Evolutionary conservation across 2,797 vertebrate species (phyloP), one percentile per base, ranked within the genome.

Genomic region (Argentina silus): DNA sequence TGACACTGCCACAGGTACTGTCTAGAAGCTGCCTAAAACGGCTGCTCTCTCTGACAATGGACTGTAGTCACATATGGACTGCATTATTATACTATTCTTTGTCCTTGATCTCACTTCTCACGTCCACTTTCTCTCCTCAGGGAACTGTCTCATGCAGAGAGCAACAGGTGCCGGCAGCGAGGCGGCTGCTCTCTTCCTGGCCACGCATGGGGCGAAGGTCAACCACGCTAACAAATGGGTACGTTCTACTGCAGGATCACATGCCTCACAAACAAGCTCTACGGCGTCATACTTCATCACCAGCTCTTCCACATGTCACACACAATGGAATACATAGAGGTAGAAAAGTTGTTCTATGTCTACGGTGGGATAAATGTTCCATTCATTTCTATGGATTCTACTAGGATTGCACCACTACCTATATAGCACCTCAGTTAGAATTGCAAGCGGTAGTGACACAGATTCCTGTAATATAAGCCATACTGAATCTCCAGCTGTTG

Each of bases 201-300:
- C 96, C 76, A 96, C 96, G 57, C 97, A 95, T 0, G 96, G 96
- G 77, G 97, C 97, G 85, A 95, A 96, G 76, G 97, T 98, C 86
- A 98, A 99, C 87, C 96, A 98, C 85, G 91, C 93, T 84, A 99
- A 99, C 91, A 97, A 96, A 94, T 93, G 92, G 97, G 98, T 99
- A 86, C 79, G 42, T 36, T 12, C n/a, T n/a, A 8, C 51, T 67
- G 67, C 21, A 56, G 7, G 53, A n/a, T 53, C 68, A 48, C 47
- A 51, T 42, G 27, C n/a, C 14, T 9, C 50, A 10, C 6, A n/a
- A 12, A 42, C 15, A 43, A 3, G 11, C 6, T 27, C 21, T 6
- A 55, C 19, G 21, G 10, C 10, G 9, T 4, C 56, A 23, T 19
- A 57, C 3, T 9, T 57, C 0, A 57, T n/a, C 27, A 36, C 17